Evolutionary conservation across 2,888 invertebrate species (phyloP).

Genomic region (Nasonia oneida): DNA sequence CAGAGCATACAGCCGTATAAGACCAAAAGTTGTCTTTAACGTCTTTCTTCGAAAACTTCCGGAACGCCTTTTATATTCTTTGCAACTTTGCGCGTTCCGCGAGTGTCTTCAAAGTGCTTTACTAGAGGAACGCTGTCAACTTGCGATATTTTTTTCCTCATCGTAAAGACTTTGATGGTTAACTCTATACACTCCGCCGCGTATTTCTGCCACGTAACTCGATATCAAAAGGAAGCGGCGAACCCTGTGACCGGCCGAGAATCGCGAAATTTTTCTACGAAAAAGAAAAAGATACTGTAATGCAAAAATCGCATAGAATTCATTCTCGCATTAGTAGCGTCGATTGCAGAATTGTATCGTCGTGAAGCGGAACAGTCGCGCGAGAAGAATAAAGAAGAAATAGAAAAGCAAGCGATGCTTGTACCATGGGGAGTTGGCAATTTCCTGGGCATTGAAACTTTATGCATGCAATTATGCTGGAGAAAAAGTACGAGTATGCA

Average conservation of each 20-base stretch:
- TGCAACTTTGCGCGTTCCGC: slow-evolving; percentile 21
- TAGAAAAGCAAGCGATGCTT: background rate
- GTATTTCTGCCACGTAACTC: slow-evolving; percentile 29
- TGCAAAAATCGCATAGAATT: background rate
- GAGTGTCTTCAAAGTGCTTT: slow-evolving; percentile 28
- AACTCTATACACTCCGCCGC: background rate
- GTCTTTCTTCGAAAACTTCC: slow-evolving; percentile 27
- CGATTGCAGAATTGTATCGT: background rate
- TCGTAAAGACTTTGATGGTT: slow-evolving; percentile 36
- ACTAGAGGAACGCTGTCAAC: background rate
- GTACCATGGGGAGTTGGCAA: slow-evolving; percentile 19
- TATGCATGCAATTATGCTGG: slow-evolving; percentile 46
- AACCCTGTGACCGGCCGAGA: background rate
- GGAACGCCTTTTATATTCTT: slow-evolving; percentile 43
- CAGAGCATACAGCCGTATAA: background rate
- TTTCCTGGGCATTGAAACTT: slow-evolving; percentile 35
- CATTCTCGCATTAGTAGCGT: background rate
- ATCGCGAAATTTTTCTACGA: background rate
- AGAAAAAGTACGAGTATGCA: background rate
- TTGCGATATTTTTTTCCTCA: slow-evolving; percentile 25
- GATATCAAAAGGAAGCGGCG: background rate
- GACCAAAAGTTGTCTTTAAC: slow-evolving; percentile 20
- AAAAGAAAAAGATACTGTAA: background rate
- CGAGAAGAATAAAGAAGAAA: background rate
- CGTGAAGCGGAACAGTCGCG: background rate